Conservation (phyloP, 2,797 vertebrate genomes). For the Salarias fasciatus region DNA sequence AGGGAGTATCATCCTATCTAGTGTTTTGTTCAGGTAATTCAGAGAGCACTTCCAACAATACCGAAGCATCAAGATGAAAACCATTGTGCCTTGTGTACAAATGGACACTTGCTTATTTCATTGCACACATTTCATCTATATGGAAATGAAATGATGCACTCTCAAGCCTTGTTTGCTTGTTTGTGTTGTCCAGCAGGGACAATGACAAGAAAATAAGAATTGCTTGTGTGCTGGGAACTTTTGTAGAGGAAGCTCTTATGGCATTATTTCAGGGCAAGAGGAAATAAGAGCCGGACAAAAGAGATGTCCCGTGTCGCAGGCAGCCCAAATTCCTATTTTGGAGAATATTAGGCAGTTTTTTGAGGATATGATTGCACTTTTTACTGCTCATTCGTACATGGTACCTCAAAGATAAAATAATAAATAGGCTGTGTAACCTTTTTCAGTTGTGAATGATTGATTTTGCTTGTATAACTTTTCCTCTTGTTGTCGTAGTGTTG, state of each 20-base stretch:
- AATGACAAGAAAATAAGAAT: constrained; percentile 79
- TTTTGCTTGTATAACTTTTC: background rate
- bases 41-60: constrained; percentile 72
- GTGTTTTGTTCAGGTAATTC: constrained; percentile 83
- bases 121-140: constrained; percentile 81
- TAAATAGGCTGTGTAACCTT: constrained; percentile 15
- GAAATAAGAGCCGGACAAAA: constrained; percentile 49
- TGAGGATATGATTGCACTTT: constrained; percentile 46
- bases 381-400: constrained; percentile 30
- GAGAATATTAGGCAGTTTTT: constrained; percentile 42
- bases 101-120: constrained; percentile 82
- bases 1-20: constrained; percentile 70
- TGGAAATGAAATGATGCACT: constrained; percentile 80
- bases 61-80: constrained; percentile 80
- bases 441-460: constrained; percentile 2
- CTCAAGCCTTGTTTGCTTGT: constrained; percentile 75
- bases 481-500: background rate
- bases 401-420: constrained; percentile 26
- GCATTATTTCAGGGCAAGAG: constrained; percentile 63
- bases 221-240: constrained; percentile 63
- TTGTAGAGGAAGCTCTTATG: constrained; percentile 61
- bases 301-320: constrained; percentile 60
- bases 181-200: constrained; percentile 72
- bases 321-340: constrained; percentile 58
- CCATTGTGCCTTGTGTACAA: constrained; percentile 78